These are phyloP conservation scores for Neosalanx taihuensis DNA, from an alignment of 2,797 vertebrate genomes.

Conservation along the genomic window DNA sequence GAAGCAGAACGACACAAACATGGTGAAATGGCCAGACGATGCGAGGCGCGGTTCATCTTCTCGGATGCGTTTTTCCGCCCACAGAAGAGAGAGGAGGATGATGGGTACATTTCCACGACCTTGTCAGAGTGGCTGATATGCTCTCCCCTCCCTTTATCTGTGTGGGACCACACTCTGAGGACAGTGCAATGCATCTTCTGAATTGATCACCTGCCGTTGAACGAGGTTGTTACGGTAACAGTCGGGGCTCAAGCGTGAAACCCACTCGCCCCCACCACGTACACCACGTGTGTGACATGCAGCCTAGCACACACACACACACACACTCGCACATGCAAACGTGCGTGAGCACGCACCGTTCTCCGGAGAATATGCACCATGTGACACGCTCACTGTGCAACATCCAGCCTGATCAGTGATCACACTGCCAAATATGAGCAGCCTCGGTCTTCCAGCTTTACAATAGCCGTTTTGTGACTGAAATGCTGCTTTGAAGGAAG, in stretches of 20 bases:
- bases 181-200: conserved; percentile 14
- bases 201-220: conserved; percentile 44
- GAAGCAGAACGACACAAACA: background rate
- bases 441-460: conserved; percentile 11
- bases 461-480: conserved; percentile 24
- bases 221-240: no score
- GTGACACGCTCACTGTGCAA: background rate
- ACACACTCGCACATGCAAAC: background rate
- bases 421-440: conserved; percentile 14
- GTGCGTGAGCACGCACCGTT: background rate
- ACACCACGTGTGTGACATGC: no score
- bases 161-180: conserved; percentile 28
- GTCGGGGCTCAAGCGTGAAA: no score
- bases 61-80: background rate
- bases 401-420: conserved; percentile 17
- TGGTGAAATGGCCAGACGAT: no score
- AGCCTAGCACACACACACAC: background rate
- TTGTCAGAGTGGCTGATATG: background rate
- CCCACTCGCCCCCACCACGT: no score
- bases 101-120: background rate
- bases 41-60: background rate
- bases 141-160: conserved; percentile 17
- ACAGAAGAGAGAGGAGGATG: background rate
- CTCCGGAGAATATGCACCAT: background rate
- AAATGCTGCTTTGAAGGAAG: conserved; percentile 37